Conservation (phyloP, 92 coral and sea anemone genomes). For the Porites divaricata region DNA sequence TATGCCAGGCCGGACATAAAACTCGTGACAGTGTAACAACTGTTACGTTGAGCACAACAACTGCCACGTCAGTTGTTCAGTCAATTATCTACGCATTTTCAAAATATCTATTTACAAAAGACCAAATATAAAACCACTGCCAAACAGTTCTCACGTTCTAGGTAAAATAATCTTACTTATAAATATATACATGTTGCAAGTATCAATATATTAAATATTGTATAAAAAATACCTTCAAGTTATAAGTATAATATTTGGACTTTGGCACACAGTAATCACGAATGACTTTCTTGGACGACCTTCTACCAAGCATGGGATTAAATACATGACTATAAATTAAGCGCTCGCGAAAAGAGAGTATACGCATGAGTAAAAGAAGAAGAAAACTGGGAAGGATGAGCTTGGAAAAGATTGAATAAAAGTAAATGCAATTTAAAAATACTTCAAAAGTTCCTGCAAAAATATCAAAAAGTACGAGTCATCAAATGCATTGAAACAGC, state of each 20-base stretch:
- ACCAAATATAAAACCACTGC: conserved; percentile 8
- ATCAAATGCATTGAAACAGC: too few species aligned
- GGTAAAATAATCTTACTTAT: conserved; percentile 26
- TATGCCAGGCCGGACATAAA: not conserved
- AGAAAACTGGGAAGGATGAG: not conserved
- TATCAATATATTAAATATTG: conserved; percentile 67
- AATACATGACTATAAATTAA: not conserved
- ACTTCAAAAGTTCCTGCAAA: not conserved
- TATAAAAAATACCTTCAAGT: conserved; percentile 59
- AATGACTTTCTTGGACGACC: not conserved
- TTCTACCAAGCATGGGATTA: not conserved
- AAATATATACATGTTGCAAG: conserved; percentile 48
- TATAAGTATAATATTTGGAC: conserved; percentile 31
- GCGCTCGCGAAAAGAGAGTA: not conserved
- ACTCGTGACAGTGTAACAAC: not conserved
- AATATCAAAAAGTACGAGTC: not conserved
- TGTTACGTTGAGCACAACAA: not conserved
- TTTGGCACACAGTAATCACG: conserved; percentile 19
- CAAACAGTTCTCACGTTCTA: not conserved
- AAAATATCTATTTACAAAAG: conserved; percentile 18
- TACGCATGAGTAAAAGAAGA: not conserved
- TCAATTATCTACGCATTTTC: too few species aligned
- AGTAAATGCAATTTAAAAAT: not conserved
- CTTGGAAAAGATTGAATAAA: not conserved
- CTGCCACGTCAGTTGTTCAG: not conserved